Evolutionary conservation across 1,140 invertebrate genomes (phyloP).

Genomic region (Neuroterus valhalla): DNA sequence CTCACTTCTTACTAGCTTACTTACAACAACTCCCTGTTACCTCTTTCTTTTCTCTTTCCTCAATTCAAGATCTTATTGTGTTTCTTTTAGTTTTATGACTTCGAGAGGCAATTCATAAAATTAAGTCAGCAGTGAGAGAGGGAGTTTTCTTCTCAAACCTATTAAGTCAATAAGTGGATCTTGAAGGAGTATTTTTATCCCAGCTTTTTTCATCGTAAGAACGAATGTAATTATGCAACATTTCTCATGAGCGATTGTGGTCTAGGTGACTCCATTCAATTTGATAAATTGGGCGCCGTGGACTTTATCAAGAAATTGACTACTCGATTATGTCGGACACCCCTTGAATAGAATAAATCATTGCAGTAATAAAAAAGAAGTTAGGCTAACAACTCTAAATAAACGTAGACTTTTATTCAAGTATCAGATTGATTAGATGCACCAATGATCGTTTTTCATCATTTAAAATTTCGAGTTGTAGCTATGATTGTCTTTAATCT

Average conservation of each 20-base stretch:
- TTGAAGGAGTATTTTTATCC: too few species aligned
- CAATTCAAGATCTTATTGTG: background rate
- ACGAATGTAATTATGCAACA: too few species aligned
- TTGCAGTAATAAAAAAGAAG: slow-evolving; percentile 24
- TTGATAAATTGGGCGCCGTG: background rate
- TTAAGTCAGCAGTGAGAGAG: background rate
- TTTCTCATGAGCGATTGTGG: too few species aligned
- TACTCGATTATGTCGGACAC: background rate
- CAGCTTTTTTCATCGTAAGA: too few species aligned
- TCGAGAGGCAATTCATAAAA: background rate
- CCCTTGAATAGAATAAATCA: slow-evolving; percentile 4
- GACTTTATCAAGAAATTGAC: slow-evolving; percentile 7
- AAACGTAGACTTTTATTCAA: slow-evolving; percentile 12
- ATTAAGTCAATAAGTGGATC: too few species aligned
- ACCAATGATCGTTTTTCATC: slow-evolving; percentile 16
- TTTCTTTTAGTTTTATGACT: slow-evolving; percentile 1
- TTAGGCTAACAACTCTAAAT: slow-evolving; percentile 14
- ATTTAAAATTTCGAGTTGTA: slow-evolving; percentile 5
- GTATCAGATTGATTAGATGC: slow-evolving; percentile 10
- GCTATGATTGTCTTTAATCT: background rate
- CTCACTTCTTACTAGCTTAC: slow-evolving; percentile 62
- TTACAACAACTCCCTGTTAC: slow-evolving; percentile 40
- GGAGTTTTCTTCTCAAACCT: too few species aligned
- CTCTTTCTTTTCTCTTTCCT: slow-evolving; percentile 34
- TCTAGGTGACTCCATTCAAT: background rate